Evolutionary conservation across 2,888 invertebrate species (phyloP), one percentile per base, ranked within the genome.

Genomic region (Troides aeacus): DNA sequence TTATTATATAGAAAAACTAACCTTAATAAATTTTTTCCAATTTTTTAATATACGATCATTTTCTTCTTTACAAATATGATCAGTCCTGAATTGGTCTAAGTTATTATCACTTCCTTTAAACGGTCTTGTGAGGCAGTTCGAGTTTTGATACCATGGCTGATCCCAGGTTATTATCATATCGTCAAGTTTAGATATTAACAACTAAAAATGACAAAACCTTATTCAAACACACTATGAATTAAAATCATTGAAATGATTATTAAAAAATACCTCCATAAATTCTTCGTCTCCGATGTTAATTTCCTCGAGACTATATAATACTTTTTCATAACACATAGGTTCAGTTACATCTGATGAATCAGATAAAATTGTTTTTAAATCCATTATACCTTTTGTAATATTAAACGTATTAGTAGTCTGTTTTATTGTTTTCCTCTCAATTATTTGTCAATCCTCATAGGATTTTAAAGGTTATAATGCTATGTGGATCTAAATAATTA

Each of bases 111-210:
- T 66, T 62, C 66, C 71, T 66, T 80, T 74, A 8, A 84, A 62
- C 61, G 80, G 78, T 46, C 85, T 78, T 23, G 87, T 83, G 3
- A 87, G 71, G 23, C 80, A 76, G 57, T 74, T 79, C 23, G 78
- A 71, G 64, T 76, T 69, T 78, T 90, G 91, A 75, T 89, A 91
- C 90, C 89, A 90, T 7, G 91, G 91, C 72, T 82, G 85, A 8
- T 81, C 73, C 91, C 91, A 91, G 57, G 81, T 79, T 68, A 90
- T 79, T 23, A 71, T 63, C 72, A 79, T 79, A 66, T 76, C 21
- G 50, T 74, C 62, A 56, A 83, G 73, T 76, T 75, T 85, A 3
- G 75, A 68, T 42, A 82, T 61, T 53, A 90, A 72, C 62, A 82
- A 62, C 89, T 89, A 76, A 66, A 30, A 72, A 30, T 60, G 24